These are phyloP conservation scores for Heteropelma amictum DNA, from an alignment of 2,888 invertebrate genomes.

Conservation along the genomic window DNA sequence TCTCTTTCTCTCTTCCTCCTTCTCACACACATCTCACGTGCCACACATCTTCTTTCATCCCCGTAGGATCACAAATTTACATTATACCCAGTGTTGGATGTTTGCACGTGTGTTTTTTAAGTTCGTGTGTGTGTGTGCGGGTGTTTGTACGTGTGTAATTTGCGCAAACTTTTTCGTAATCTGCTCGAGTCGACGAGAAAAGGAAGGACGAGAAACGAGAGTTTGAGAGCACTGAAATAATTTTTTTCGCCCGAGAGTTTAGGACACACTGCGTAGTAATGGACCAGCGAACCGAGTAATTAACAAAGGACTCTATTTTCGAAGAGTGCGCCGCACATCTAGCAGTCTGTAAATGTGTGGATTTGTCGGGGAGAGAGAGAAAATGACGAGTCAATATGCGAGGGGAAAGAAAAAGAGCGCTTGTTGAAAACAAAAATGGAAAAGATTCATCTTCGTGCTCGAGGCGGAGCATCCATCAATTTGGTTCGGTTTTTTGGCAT, in stretches of 20 bases:
- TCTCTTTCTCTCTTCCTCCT: constrained; percentile 3
- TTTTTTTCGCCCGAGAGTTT: constrained; percentile 64
- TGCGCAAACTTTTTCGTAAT: constrained; percentile 8
- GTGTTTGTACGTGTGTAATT: too few relatives aligned
- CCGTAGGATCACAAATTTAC: constrained; percentile 35
- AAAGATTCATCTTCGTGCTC: too few relatives aligned
- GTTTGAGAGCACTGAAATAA: constrained; percentile 27
- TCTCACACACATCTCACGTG: too few relatives aligned
- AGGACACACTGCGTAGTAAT: constrained; percentile 53
- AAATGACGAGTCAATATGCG: not conserved
- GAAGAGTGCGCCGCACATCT: constrained; percentile 29
- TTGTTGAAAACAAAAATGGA: constrained; percentile 16
- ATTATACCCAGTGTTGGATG: constrained; percentile 26
- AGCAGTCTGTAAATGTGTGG: not conserved
- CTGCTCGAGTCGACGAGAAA: not conserved
- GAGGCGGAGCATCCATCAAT: too few relatives aligned
- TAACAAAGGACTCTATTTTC: constrained; percentile 65
- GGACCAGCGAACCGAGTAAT: constrained; percentile 67
- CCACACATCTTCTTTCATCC: constrained; percentile 49
- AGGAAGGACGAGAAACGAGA: constrained; percentile 3
- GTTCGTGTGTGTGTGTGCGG: too few relatives aligned
- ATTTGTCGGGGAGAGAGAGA: not conserved
- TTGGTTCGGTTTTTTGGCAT: too few relatives aligned
- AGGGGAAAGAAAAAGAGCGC: not conserved
- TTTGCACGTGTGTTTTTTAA: not conserved